A percentile compares a stretch with the other conserved stretches of the same genome.
Conservation (phyloP, 2,113 vertebrate genomes). For the Cheirogaleus medius region DNA sequence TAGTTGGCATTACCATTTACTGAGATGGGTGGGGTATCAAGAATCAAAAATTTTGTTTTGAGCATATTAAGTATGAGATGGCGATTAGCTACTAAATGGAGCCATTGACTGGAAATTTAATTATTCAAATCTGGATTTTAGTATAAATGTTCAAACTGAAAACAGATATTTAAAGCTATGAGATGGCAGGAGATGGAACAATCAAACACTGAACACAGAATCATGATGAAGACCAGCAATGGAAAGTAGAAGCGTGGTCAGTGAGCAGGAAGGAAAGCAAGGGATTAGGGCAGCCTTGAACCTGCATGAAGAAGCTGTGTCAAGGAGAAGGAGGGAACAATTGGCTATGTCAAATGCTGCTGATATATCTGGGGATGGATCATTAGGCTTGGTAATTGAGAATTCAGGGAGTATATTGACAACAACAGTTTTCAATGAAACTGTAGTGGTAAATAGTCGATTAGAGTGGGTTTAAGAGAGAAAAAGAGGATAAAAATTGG, state of each 20-base stretch:
- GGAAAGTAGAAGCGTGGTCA: not conserved
- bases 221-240: not conserved
- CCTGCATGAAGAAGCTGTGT: rapidly evolving
- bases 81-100: not conserved
- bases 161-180: not conserved
- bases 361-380: not conserved
- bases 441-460: not conserved
- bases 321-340: not conserved
- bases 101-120: not conserved
- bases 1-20: not conserved
- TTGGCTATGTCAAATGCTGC: not conserved
- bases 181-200: not conserved
- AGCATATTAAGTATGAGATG: not conserved
- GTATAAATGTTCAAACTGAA: not conserved
- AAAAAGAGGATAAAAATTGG: not conserved
- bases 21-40: not conserved
- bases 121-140: not conserved
- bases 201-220: not conserved
- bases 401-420: not conserved
- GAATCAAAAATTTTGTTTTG: not conserved
- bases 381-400: not conserved
- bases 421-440: not conserved
- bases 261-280: not conserved
- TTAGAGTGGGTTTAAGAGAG: not conserved
- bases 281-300: too few relatives aligned